Evolutionary conservation across 2,113 vertebrate genomes (phyloP).

Genomic region (Anser cygnoides): DNA sequence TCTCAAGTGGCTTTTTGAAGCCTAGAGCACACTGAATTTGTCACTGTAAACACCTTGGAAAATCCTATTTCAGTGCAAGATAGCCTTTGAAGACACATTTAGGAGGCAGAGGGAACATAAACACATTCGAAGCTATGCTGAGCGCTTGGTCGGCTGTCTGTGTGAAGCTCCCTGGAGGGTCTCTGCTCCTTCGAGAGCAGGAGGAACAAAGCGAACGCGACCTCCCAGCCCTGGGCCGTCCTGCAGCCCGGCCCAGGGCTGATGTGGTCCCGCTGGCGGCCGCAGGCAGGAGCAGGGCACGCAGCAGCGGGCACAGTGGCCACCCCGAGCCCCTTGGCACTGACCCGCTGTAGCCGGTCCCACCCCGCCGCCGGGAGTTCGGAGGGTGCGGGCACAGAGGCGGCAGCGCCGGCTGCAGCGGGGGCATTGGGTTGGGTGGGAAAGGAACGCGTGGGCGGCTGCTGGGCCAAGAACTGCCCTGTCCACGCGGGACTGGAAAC

Average conservation of each 20-base stretch:
- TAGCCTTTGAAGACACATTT: background rate
- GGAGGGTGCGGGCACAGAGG: fast-evolving
- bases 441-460: background rate
- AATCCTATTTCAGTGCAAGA: background rate
- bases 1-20: background rate
- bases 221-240: background rate
- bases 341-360: background rate
- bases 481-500: fast-evolving
- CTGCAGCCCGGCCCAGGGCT: too few relatives aligned
- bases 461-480: background rate
- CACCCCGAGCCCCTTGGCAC: background rate
- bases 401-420: background rate
- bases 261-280: fast-evolving
- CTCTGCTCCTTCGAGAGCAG: background rate
- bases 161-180: fast-evolving
- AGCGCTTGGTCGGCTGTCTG: background rate
- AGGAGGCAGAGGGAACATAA: background rate
- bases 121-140: fast-evolving
- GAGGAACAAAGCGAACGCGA: fast-evolving
- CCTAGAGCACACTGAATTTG: background rate
- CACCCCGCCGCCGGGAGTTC: fast-evolving
- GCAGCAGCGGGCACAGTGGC: background rate
- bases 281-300: background rate
- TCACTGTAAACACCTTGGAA: background rate
- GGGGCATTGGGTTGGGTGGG: background rate